Evolutionary conservation across 2,888 invertebrate genomes (phyloP), one percentile per base, ranked within the genome.

Genomic region (Eilema sororculum): DNA sequence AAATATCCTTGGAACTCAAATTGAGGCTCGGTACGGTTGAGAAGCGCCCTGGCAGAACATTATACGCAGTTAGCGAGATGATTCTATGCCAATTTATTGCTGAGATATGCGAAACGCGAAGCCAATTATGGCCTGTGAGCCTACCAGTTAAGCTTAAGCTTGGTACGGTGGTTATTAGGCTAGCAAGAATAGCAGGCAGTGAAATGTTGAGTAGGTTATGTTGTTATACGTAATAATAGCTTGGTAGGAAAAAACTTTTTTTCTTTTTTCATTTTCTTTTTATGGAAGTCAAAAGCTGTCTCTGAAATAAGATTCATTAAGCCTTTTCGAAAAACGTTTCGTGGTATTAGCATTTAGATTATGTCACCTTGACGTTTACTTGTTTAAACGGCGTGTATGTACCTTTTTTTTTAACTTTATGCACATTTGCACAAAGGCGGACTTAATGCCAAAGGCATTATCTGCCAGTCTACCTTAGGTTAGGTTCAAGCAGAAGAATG

Each of bases 51-150:
- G 25, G 20, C 16, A 25, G 67, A 69, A 65, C 71, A 61, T 72
- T 69, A 77, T 71, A 63, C 63, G 69, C 72, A 71, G 69, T 82
- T 72, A 66, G 70, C 71, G 62, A 82, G 82, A 82, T 73, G 78
- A 78, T 80, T 72, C 82, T 71, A 74, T 74, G 78, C 62, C 71
- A 82, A 82, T 80, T 82, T 82, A 82, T 82, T 70, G 57, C 76
- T 10, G 30, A 80, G 80, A 80, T 80, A 78, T 78, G 71, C 80
- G 80, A 78, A 62, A 80, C 70, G 57, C 65, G 78, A 82, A 66
- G 59, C 80, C 80, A 80, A 80, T 80, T 82, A 80, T 72, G 57
- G 25, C 16, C 60, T 25, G 56, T 56, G 58, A 73, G 69, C 69
- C 74, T 69, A 69, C 67, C 67, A 68, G 28, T 13, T 69, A 30